These are phyloP conservation scores for Drosophila emarginata DNA, from an alignment of 2,888 invertebrate species.

Conservation along the genomic window DNA sequence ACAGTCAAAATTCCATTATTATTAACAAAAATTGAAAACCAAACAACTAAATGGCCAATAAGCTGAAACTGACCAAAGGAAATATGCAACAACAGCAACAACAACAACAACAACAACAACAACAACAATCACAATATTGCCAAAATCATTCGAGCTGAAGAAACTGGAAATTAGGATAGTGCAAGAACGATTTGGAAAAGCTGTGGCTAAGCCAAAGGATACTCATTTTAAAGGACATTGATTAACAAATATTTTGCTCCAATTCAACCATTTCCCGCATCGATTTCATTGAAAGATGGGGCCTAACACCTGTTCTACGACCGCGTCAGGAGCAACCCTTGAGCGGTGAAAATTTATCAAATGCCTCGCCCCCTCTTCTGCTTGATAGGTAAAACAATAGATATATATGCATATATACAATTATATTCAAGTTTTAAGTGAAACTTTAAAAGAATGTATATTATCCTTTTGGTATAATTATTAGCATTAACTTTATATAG, in stretches of 20 bases:
- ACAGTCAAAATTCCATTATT: conserved; percentile 1
- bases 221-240: background rate
- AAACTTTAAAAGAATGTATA: too few relatives aligned
- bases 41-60: conserved; percentile 10
- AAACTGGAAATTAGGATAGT: background rate
- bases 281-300: conserved; percentile 98
- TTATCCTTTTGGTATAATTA: too few relatives aligned
- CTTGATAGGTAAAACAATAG: conserved; percentile 81
- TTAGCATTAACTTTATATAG: too few relatives aligned
- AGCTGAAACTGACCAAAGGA: background rate
- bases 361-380: conserved; percentile 83
- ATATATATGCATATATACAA: too few relatives aligned
- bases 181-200: conserved; percentile 4
- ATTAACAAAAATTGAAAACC: conserved; percentile 13
- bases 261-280: conserved; percentile 93
- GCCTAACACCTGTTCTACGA: conserved; percentile 98
- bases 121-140: conserved; percentile 21
- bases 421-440: too few relatives aligned
- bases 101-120: background rate
- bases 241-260: conserved; percentile 78
- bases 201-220: background rate
- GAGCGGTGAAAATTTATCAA: conserved; percentile 84
- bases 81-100: background rate
- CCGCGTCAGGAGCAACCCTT: conserved; percentile 97
- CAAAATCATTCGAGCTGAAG: background rate